Conservation (phyloP, 1,140 invertebrate genomes). For the Drosophila oshimai region DNA sequence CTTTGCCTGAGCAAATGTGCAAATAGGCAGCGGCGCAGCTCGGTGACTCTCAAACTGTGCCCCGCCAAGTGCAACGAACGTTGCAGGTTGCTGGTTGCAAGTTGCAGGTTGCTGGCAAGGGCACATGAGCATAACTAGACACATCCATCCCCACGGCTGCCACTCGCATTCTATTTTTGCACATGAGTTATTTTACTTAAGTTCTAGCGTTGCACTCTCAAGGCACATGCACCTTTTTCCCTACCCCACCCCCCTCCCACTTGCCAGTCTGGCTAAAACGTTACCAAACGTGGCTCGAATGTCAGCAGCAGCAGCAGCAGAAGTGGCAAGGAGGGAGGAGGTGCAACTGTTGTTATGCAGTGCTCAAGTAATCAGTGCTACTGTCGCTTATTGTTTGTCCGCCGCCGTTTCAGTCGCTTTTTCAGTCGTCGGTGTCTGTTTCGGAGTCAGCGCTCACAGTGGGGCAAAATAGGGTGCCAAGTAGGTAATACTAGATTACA, state of each 20-base stretch:
- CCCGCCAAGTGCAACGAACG: constrained; percentile 77
- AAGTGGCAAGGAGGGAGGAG: not conserved
- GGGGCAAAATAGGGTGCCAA: not conserved
- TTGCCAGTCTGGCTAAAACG: constrained; percentile 58
- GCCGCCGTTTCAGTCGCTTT: constrained; percentile 26
- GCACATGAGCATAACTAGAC: constrained; percentile 56
- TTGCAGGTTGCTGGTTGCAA: constrained; percentile 39
- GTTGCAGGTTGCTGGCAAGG: constrained; percentile 50
- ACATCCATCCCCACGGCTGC: constrained; percentile 35
- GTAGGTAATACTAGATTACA: too few relatives aligned
- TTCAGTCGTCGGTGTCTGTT: constrained; percentile 42
- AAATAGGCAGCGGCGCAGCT: constrained; percentile 31
- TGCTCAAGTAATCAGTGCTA: constrained; percentile 75
- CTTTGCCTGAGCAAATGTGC: constrained; percentile 67
- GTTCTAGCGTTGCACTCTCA: constrained; percentile 76
- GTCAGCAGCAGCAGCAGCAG: constrained; percentile 54
- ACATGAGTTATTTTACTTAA: constrained; percentile 80
- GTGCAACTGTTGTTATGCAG: constrained; percentile 48
- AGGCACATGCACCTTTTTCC: constrained; percentile 70
- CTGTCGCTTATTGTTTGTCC: constrained; percentile 78
- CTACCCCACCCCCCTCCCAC: not conserved
- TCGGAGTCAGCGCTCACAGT: constrained; percentile 39
- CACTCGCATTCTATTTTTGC: constrained; percentile 63
- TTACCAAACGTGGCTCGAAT: constrained; percentile 73
- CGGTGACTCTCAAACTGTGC: constrained; percentile 68